Base-by-base conservation (phyloP, 2,888 invertebrate genomes). In the Acronicta aceris region DNA sequence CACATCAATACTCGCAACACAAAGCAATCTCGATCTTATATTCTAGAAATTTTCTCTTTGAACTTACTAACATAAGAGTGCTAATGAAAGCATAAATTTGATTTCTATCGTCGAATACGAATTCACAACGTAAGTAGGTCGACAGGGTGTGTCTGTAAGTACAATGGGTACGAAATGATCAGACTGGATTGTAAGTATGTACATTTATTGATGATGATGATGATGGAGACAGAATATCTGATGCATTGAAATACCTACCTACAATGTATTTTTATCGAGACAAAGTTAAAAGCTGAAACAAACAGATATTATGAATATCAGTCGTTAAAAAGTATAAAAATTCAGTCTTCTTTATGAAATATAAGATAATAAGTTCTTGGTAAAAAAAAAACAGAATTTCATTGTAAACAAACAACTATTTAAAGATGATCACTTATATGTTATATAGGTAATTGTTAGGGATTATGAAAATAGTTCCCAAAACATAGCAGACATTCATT, bases 31-130 rank as follows among this genome's bases (percentile, higher is more conserved):
- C 40, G 46, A 43, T 47, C 25, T 10, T 15, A 40, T 16, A 46
- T 45, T 48, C 52, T 53, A 27, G 8, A 59, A 59, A 57, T 57
- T 33, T 2, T 52, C 47, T 56, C 43, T 46, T 49, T 54, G 59
- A 42, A 45, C 36, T n/a, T n/a, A n/a, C 53, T 42, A 36, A 55
- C 45, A 38, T 43, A 59, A 49, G 58, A 59, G 54, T 61, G 27
- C 51, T 65, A 74, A 74, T 74, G 71, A 74, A 65, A 59, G 55
- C 50, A 74, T 74, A 57, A 59, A 76, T 68, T 76, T 55, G 71
- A 77, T 74, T 77, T 63, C 57, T 63, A 63, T 74, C 53, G 27
- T 21, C 41, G 30, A 71, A 59, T 51, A 21, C 56, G 36, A 62
- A 54, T 57, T 51, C 70, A 13, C 56, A n/a, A 57, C 56, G 53